Evolutionary conservation across 1,140 invertebrate species (phyloP).

Genomic region (Artemia franciscana): DNA sequence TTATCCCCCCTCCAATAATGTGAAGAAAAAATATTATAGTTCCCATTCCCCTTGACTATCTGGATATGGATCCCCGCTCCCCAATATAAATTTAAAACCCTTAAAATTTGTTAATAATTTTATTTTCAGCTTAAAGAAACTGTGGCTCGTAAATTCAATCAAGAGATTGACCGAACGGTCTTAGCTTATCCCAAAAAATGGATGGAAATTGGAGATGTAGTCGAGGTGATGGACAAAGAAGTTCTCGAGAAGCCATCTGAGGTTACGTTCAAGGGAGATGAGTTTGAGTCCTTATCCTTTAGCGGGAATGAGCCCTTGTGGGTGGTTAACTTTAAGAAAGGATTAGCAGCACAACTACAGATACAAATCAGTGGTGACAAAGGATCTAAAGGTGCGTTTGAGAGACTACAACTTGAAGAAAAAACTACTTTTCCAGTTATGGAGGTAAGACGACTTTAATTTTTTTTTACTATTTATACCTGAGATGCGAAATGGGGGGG

Average conservation of each 20-base stretch:
- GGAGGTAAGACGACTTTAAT: not conserved
- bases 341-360: conserved; percentile 6
- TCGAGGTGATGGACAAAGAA: not conserved
- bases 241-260: not conserved
- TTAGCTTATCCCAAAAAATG: not conserved
- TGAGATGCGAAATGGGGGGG: too few species aligned
- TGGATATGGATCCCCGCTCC: too few species aligned
- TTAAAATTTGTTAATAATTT: too few species aligned
- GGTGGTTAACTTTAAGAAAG: conserved; percentile 9
- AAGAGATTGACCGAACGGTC: not conserved
- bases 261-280: not conserved
- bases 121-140: not conserved
- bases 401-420: not conserved
- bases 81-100: too few species aligned
- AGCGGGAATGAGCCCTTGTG: conserved; percentile 8
- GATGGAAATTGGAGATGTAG: not conserved
- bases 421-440: not conserved
- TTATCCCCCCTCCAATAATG: too few species aligned
- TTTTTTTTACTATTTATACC: too few species aligned
- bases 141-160: not conserved
- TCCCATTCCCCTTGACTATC: too few species aligned
- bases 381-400: not conserved
- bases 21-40: too few species aligned
- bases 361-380: conserved; percentile 2
- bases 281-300: conserved; percentile 7